These are phyloP conservation scores for Drosophila diplacantha DNA, from an alignment of 2,888 invertebrate genomes.

Conservation along the genomic window DNA sequence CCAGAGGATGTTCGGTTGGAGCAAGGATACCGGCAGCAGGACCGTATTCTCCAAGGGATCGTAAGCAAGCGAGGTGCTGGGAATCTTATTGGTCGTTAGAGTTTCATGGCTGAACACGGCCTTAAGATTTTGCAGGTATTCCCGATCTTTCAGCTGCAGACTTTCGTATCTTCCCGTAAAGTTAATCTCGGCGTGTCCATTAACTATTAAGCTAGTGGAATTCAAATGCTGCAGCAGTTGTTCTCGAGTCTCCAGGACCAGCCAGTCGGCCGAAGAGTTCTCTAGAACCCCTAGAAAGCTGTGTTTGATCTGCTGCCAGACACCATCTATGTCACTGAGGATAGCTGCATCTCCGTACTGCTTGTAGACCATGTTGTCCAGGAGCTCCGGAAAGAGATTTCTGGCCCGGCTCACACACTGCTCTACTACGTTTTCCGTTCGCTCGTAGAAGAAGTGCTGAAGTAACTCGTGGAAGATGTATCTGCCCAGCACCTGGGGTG, in stretches of 20 bases:
- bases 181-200: conserved; percentile 52
- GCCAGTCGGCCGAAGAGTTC: conserved; percentile 54
- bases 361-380: conserved; percentile 65
- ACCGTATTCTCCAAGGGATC: conserved; percentile 59
- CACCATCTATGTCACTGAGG: conserved; percentile 57
- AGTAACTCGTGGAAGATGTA: conserved; percentile 71
- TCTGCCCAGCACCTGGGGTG: conserved; percentile 62
- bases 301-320: conserved; percentile 68
- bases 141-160: conserved; percentile 42
- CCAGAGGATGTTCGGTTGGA: conserved; percentile 74
- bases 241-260: conserved; percentile 51
- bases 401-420: conserved; percentile 61
- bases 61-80: conserved; percentile 46
- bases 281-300: conserved; percentile 59
- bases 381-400: conserved; percentile 63
- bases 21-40: conserved; percentile 62
- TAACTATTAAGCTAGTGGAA: conserved; percentile 56
- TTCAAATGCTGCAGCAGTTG: conserved; percentile 61
- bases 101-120: conserved; percentile 42
- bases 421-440: conserved; percentile 34
- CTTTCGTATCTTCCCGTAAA: conserved; percentile 54
- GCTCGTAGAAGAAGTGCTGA: conserved; percentile 60
- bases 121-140: conserved; percentile 64
- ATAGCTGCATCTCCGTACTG: conserved; percentile 56
- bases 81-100: conserved; percentile 13